Evolutionary conservation across 2,113 vertebrate species (phyloP).

Genomic region (Acanthisitta chloris): DNA sequence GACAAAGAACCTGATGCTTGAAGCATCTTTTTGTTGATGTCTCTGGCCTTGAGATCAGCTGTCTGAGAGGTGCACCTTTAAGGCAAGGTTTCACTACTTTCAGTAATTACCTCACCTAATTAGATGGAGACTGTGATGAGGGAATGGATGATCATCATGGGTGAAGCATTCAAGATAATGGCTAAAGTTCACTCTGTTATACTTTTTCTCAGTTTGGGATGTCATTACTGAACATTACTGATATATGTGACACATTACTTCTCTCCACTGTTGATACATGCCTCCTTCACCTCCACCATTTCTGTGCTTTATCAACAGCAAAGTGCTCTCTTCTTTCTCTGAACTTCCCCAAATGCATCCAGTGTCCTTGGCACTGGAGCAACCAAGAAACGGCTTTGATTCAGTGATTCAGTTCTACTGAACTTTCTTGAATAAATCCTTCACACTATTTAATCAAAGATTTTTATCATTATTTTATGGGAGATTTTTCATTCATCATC

Average conservation of each 20-base stretch:
- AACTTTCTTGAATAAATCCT: background rate
- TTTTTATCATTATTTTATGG: background rate
- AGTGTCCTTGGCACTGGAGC: background rate
- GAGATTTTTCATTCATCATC: background rate
- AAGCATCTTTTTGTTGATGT: background rate
- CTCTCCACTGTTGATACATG: background rate
- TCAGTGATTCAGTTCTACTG: background rate
- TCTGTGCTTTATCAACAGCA: background rate
- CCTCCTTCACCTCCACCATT: background rate
- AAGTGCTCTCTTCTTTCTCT: background rate
- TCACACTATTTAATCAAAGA: background rate
- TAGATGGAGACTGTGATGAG: background rate
- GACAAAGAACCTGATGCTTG: background rate
- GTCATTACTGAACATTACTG: background rate
- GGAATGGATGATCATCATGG: background rate
- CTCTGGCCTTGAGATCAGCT: background rate
- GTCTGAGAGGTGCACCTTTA: background rate
- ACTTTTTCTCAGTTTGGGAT: background rate
- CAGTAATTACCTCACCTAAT: background rate
- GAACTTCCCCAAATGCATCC: background rate
- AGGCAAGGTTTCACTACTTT: background rate
- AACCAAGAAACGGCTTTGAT: background rate
- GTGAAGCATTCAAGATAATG: background rate
- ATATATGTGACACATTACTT: rapidly evolving
- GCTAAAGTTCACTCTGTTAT: background rate